phyloP scores from a whole-genome alignment of 2,888 invertebrate genomes.

The Dyspetes luteomarginatus region DNA sequence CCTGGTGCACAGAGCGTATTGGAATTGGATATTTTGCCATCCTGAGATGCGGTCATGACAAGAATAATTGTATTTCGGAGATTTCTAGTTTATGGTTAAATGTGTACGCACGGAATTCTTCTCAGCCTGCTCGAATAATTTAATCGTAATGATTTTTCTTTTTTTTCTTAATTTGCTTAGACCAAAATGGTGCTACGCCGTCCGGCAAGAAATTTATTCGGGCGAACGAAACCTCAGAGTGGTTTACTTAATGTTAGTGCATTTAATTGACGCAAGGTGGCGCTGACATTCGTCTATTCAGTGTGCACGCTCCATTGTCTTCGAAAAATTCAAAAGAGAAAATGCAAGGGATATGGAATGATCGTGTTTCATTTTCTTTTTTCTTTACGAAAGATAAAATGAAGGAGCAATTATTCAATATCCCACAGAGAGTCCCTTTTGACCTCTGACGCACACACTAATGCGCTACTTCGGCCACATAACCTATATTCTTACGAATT shows the following conservation, averaged over 20 bases:
- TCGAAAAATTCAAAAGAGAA: background rate
- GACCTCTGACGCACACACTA: slow-evolving; percentile 29
- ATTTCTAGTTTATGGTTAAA: background rate
- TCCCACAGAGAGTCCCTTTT: slow-evolving; percentile 55
- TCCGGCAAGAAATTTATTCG: slow-evolving; percentile 45
- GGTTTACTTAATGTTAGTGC: slow-evolving; percentile 61
- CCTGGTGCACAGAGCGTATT: slow-evolving; percentile 78
- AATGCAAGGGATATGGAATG: background rate
- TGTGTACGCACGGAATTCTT: background rate
- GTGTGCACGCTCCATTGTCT: background rate
- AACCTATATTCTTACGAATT: slow-evolving; percentile 39
- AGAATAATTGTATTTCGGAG: background rate
- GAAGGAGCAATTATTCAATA: background rate
- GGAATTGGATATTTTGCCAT: slow-evolving; percentile 80
- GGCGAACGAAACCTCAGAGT: background rate
- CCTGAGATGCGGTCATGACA: slow-evolving; percentile 73
- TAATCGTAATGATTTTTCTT: background rate
- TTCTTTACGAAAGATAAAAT: background rate
- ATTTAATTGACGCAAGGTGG: slow-evolving; percentile 53
- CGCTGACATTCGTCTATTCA: slow-evolving; percentile 35
- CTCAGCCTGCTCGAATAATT: background rate
- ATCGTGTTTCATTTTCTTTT: background rate
- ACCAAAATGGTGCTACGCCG: slow-evolving; percentile 58
- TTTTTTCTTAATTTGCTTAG: slow-evolving; percentile 13
- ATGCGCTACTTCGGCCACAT: slow-evolving; percentile 6